Percentiles rank a stretch among this genome's conserved stretches.
phyloP scores from a whole-genome alignment of 2,888 invertebrate species.

The Tromatobia lineatoria region DNA sequence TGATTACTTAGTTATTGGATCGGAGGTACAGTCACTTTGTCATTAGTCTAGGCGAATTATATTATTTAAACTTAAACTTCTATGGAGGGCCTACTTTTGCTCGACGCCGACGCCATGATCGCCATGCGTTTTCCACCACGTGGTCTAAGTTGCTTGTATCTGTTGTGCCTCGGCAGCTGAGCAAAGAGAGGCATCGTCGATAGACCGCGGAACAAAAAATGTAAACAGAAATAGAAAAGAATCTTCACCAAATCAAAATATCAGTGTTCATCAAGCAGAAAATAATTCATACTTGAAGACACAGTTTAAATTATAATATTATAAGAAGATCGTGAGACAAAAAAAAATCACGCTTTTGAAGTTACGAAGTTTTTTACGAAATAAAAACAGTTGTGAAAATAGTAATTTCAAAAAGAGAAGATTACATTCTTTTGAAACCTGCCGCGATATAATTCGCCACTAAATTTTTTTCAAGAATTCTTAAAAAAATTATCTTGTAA shows the following conservation, averaged over 20 bases:
- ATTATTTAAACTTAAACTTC: conserved; percentile 34
- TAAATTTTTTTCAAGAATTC: too few relatives aligned
- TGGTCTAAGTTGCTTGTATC: conserved; percentile 75
- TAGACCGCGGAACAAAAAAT: conserved; percentile 1
- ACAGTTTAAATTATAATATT: too few relatives aligned
- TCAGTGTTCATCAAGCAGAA: not conserved
- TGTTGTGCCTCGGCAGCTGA: conserved; percentile 60
- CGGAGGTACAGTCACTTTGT: not conserved
- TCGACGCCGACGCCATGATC: conserved; percentile 81
- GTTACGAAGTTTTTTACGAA: too few relatives aligned
- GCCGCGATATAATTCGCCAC: too few relatives aligned
- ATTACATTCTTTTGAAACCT: too few relatives aligned
- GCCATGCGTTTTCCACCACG: conserved; percentile 78
- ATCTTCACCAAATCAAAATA: not conserved
- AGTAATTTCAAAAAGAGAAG: too few relatives aligned
- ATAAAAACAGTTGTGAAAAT: too few relatives aligned
- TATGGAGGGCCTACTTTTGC: conserved; percentile 47
- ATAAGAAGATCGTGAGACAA: too few relatives aligned
- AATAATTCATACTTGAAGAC: too few relatives aligned
- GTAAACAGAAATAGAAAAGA: not conserved
- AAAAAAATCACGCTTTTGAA: too few relatives aligned
- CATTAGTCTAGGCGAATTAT: not conserved
- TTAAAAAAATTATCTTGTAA: too few relatives aligned
- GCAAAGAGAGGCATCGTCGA: conserved; percentile 14
- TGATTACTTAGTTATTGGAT: not conserved